These are phyloP conservation scores for Prinia subflava DNA, from an alignment of 2,113 vertebrate species.

Conservation along the genomic window DNA sequence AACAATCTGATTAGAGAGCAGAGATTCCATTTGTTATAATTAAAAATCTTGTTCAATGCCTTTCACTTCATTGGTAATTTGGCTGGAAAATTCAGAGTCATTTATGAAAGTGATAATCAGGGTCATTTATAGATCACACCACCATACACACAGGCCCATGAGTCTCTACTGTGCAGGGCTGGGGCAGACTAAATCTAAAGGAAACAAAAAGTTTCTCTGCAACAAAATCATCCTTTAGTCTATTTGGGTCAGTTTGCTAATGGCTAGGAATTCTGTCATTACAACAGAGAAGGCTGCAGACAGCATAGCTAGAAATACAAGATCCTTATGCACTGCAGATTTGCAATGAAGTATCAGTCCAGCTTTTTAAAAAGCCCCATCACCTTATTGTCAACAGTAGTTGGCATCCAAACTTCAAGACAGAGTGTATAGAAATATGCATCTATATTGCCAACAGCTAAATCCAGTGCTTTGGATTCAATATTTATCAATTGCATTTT, in stretches of 20 bases:
- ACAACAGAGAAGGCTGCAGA: background rate
- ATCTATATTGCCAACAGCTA: background rate
- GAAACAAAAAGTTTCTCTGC: background rate
- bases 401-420: background rate
- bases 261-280: background rate
- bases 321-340: background rate
- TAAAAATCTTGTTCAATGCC: conserved; percentile 39
- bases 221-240: background rate
- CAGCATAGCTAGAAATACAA: background rate
- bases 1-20: background rate
- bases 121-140: background rate
- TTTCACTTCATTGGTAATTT: background rate
- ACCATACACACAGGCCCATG: background rate
- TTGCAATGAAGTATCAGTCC: background rate
- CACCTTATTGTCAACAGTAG: background rate
- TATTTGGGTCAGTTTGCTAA: background rate
- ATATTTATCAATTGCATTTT: background rate
- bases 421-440: background rate
- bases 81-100: conserved; percentile 1
- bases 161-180: background rate
- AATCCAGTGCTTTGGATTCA: background rate
- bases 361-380: background rate
- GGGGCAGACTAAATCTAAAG: background rate
- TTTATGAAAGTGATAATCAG: conserved; percentile 19
- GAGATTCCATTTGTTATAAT: conserved; percentile 27